Evolutionary conservation across 2,797 vertebrate genomes (phyloP), one percentile per base, ranked within the genome.

Genomic region (Schizothorax lantsangensis): DNA sequence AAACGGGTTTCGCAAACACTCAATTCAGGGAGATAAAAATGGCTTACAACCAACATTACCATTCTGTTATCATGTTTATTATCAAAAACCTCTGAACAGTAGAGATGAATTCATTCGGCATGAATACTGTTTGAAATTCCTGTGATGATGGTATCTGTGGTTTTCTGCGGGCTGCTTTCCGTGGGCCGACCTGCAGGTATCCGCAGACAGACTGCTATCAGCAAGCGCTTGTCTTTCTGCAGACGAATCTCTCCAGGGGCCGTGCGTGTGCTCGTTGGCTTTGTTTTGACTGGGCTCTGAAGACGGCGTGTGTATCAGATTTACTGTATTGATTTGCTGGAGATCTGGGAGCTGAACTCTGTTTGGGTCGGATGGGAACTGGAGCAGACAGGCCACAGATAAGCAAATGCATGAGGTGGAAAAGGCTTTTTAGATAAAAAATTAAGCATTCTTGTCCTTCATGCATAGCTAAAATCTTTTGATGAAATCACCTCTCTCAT

Each of bases 221-320:
- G 66, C 30, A 26, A 69, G 47, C 8, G n/a, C n/a, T 52, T 68
- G 21, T 79, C 79, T 82, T 45, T 54, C 79, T 52, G 78, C 62
- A 36, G 47, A 79, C 66, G 75, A 21, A 79, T 79, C 81, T 88
- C 84, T 84, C 78, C 30, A 36, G 68, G 89, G 80, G 38, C 62
- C 17, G 30, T 6, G 30, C 43, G 52, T 21, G 54, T 74, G 30
- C 80, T 79, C 75, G 83, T 82, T 73, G 87, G 88, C 40, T 85
- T 89, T 86, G 84, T 88, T 91, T 91, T 87, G 86, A 85, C 87
- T 87, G 72, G 21, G n/a, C 72, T 87, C 81, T 78, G 64, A 77
- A 38, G 66, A 59, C 30, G 14, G 77, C 21, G 62, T 74, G 64
- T 81, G 88, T 83, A 49, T 78, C 36, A 74, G 81, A 75, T 79